Evolutionary conservation across 1,140 invertebrate genomes (phyloP).

Genomic region (Eriocheir sinensis): DNA sequence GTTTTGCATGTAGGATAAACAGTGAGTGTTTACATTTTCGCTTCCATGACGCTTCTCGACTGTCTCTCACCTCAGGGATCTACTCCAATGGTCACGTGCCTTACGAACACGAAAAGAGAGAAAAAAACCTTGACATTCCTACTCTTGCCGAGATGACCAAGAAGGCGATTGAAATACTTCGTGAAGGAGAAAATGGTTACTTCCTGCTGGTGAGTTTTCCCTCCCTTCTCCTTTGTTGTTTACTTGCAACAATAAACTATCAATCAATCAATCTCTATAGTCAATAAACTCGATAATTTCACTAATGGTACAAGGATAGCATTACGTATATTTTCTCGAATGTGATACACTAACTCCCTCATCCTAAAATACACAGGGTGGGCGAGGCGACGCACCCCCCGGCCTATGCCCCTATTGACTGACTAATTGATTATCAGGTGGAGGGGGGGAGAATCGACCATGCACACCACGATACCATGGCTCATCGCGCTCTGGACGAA

Average conservation of each 20-base stretch:
- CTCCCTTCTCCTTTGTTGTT: background rate
- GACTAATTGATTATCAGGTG: no score
- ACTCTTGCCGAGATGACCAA: constrained; percentile 79
- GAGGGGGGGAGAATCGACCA: constrained; percentile 78
- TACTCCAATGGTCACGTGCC: constrained; percentile 78
- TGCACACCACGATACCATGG: constrained; percentile 82
- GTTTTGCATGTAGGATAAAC: background rate
- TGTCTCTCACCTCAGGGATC: constrained; percentile 67
- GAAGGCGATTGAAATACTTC: constrained; percentile 79
- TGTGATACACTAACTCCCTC: no score
- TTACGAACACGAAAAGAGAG: constrained; percentile 83
- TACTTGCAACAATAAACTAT: background rate
- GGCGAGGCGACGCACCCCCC: no score
- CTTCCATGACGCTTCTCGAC: background rate
- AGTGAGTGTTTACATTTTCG: background rate
- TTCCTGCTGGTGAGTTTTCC: constrained; percentile 77
- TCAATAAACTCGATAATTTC: no score
- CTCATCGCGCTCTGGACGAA: constrained; percentile 89
- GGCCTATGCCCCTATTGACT: no score
- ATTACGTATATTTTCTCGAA: no score
- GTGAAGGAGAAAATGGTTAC: constrained; percentile 78
- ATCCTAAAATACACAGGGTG: no score
- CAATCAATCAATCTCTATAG: no score
- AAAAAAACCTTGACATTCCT: constrained; percentile 80
- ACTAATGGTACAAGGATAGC: no score